Evolutionary conservation across 2,113 vertebrate genomes (phyloP), one percentile per base, ranked within the genome.

Genomic region (Equus quagga): DNA sequence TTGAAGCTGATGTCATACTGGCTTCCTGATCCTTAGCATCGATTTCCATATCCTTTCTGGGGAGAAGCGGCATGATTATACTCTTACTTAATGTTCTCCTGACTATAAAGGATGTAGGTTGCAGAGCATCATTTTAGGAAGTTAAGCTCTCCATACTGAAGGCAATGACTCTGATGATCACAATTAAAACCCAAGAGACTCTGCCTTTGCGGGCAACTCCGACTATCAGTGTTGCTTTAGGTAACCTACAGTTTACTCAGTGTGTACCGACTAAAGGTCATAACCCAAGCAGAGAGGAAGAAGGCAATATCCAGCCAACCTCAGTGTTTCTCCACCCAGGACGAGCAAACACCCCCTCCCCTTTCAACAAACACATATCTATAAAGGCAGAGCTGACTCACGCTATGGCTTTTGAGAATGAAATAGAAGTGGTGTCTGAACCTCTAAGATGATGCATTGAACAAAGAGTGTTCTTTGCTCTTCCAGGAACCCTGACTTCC

Each of bases 311-410:
- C 41, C 58, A 78, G 60, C 87, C 54, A 28, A 31, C 15, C 44
- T 86, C 33, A 18, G 9, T 41, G 65, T 82, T 78, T 97, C 96
- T 95, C 95, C 97, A 94, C 96, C 96, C 96, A 82, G 6, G 31
- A 51, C 2, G 8, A 96, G 26, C 83, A 95, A 97, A 97, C 56
- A 96, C 3, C 76, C 28, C 69, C 65, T 69, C 90, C 94, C 46
- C 15, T 88, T 84, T 96, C 21, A 24, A 82, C 87, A 98, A 97
- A 98, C 92, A 92, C 3, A 10, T 28, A 58, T 65, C 79, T 64
- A 8, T 94, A 92, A 97, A 96, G 51, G 51, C 73, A n/a, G 51
- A 51, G 33, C 65, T 97, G 96, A 92, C 79, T 91, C 89, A 93
- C 24, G 2, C n/a, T 7, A 2, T 46, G 64, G 67, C 80, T 85